Conservation (phyloP, 2,888 invertebrate genomes). For the Kryphioiulus occultus region DNA sequence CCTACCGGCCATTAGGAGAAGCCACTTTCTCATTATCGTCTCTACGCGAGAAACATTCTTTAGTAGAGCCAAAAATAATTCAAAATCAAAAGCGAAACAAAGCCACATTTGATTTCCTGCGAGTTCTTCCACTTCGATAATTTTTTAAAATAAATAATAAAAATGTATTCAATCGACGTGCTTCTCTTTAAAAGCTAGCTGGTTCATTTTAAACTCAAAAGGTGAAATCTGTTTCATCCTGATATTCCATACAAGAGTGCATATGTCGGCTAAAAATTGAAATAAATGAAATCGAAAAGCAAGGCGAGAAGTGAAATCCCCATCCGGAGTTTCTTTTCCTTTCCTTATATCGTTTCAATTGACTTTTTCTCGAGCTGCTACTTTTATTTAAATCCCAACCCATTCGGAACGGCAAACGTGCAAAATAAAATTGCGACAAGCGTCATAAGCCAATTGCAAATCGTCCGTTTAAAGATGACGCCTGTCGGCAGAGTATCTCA, state of each 20-base stretch:
- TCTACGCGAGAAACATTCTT: no score
- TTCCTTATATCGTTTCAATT: neutral
- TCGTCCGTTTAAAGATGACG: neutral
- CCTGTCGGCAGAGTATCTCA: neutral
- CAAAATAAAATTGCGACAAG: neutral
- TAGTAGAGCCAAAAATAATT: no score
- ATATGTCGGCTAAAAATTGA: neutral
- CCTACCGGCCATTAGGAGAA: no score
- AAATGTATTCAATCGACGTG: no score
- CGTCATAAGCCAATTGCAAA: neutral
- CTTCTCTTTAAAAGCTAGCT: neutral
- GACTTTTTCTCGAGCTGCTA: neutral
- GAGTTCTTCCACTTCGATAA: no score
- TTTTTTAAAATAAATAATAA: no score
- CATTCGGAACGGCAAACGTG: neutral
- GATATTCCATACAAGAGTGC: neutral
- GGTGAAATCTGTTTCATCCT: neutral
- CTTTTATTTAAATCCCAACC: neutral
- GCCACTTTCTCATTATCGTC: no score
- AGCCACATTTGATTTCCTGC: no score
- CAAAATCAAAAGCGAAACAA: no score
- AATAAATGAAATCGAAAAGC: constrained; percentile 11
- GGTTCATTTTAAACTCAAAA: neutral
- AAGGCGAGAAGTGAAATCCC: neutral
- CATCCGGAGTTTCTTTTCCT: neutral